Conservation (phyloP, 35 echinoderm and acorn worm species). For the Heliocidaris tuberculata region DNA sequence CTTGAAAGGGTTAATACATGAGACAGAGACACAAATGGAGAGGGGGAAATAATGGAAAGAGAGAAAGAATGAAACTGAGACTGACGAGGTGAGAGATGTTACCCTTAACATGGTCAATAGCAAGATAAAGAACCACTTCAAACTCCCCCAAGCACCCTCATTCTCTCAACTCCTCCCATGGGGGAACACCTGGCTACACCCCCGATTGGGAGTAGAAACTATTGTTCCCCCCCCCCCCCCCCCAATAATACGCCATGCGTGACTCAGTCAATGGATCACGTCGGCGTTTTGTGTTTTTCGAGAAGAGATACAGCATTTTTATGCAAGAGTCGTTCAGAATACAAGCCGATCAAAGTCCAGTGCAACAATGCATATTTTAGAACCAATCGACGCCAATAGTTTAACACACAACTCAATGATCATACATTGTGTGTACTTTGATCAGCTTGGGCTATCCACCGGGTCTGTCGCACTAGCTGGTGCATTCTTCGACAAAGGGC, state of each 20-base stretch:
- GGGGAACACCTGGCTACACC: background rate
- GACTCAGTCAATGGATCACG: background rate
- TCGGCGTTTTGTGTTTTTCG: background rate
- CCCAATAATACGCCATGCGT: background rate
- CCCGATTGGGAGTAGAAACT: background rate
- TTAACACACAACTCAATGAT: background rate
- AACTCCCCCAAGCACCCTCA: background rate
- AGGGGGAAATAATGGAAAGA: too few relatives aligned
- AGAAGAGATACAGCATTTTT: background rate
- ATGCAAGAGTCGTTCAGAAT: slow-evolving; percentile 5
- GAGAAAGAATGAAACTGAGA: too few relatives aligned
- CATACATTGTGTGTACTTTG: background rate
- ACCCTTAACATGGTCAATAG: background rate
- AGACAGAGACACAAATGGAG: too few relatives aligned
- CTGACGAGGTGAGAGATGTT: too few relatives aligned
- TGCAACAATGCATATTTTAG: background rate
- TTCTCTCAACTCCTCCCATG: background rate
- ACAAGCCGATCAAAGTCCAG: background rate
- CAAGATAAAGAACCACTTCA: background rate
- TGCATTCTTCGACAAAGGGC: background rate
- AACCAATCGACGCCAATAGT: background rate
- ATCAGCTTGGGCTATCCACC: background rate
- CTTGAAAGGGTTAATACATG: too few relatives aligned
- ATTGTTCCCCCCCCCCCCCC: background rate
- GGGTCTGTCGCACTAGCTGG: background rate